Percentiles rank a stretch among this genome's conserved stretches.
Evolutionary conservation across 2,888 invertebrate species (phyloP).

Genomic region (Uloborus plumipes): DNA sequence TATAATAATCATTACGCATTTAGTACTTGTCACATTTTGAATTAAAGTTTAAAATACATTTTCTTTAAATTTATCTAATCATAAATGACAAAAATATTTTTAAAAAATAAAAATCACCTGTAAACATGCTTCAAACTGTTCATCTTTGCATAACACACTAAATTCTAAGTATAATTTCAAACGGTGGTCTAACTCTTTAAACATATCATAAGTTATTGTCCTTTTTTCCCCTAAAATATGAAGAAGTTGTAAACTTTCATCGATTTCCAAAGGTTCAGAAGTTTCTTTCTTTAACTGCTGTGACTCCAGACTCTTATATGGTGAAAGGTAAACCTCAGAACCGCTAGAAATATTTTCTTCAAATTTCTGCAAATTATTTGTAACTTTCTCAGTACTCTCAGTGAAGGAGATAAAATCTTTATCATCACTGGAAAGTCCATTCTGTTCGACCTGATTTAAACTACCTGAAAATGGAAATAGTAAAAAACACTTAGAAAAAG

Average conservation of each 20-base stretch:
- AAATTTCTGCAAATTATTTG: constrained; percentile 3
- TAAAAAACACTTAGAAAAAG: no score
- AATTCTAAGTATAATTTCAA: constrained; percentile 53
- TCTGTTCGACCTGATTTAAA: background rate
- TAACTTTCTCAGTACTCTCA: constrained; percentile 14
- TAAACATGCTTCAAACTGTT: constrained; percentile 38
- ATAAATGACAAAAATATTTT: no score
- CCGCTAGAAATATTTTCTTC: constrained; percentile 25
- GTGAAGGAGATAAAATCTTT: constrained; percentile 38
- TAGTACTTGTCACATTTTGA: background rate
- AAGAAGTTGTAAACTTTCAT: constrained; percentile 29
- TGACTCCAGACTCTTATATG: constrained; percentile 15
- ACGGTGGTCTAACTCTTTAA: constrained; percentile 47
- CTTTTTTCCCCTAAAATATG: constrained; percentile 43
- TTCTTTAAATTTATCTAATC: no score
- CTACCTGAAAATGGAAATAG: background rate
- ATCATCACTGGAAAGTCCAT: constrained; percentile 5
- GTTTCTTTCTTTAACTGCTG: background rate
- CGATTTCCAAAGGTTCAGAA: constrained; percentile 2
- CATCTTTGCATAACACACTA: constrained; percentile 44
- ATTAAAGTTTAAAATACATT: background rate
- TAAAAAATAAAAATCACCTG: constrained; percentile 31
- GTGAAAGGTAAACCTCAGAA: constrained; percentile 40
- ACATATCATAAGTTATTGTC: constrained; percentile 35
- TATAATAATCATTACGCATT: background rate